phyloP scores from a whole-genome alignment of 2,888 invertebrate genomes.

The Himalopsyche anomala region DNA sequence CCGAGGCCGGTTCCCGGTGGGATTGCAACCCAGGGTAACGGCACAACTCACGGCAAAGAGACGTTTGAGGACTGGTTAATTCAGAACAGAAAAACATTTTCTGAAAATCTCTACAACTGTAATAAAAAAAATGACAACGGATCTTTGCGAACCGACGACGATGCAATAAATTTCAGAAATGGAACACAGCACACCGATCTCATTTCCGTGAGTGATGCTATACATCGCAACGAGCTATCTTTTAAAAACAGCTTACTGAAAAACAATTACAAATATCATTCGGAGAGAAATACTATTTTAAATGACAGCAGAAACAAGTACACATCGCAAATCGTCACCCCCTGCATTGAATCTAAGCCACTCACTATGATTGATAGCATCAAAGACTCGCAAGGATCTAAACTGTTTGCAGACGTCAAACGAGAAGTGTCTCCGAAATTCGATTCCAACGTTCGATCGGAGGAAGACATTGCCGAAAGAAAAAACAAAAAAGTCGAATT shows the following conservation, averaged over 20 bases:
- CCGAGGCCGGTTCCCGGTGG: not conserved
- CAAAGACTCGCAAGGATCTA: not conserved
- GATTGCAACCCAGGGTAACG: constrained; percentile 65
- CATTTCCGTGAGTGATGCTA: constrained; percentile 46
- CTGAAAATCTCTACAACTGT: constrained; percentile 69
- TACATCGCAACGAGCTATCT: constrained; percentile 18
- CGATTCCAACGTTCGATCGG: constrained; percentile 67
- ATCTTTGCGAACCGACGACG: constrained; percentile 7
- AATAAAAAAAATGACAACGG: constrained; percentile 42
- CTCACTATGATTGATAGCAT: not conserved
- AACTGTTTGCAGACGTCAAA: not conserved
- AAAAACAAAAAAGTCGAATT: constrained; percentile 88
- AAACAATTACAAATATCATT: constrained; percentile 36
- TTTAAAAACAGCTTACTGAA: constrained; percentile 5
- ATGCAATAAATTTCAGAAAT: constrained; percentile 67
- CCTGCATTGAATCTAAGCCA: not conserved
- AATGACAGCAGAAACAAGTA: not conserved
- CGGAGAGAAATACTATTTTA: constrained; percentile 4
- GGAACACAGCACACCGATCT: constrained; percentile 37
- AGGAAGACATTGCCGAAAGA: constrained; percentile 72
- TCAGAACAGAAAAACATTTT: constrained; percentile 70
- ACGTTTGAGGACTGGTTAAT: constrained; percentile 74
- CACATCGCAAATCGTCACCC: not conserved
- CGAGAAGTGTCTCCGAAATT: constrained; percentile 55
- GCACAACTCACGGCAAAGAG: constrained; percentile 68